Percentiles rank a stretch among this genome's conserved stretches.
Evolutionary conservation across 30 jellyfish, hydroid and myxozoan species (phyloP).

Genomic region (Turritopsis dohrnii): DNA sequence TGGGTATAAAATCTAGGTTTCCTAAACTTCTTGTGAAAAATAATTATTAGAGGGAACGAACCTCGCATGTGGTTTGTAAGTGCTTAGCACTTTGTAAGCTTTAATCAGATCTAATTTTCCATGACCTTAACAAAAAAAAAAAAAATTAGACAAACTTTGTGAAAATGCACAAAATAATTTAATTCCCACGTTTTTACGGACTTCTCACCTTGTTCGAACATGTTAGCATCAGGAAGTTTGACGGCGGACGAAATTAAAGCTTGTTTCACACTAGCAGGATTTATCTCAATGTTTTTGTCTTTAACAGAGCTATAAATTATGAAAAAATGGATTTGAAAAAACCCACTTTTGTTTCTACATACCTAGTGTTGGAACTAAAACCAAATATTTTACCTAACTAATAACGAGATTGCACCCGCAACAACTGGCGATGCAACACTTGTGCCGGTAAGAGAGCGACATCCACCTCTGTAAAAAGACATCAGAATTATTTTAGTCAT

Average conservation of each 20-base stretch:
- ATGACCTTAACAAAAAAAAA: slow-evolving; percentile 54
- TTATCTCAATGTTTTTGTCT: slow-evolving; percentile 56
- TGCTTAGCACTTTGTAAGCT: slow-evolving; percentile 62
- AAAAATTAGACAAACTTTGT: neutral
- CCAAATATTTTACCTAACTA: slow-evolving; percentile 47
- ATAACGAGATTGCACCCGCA: slow-evolving; percentile 93
- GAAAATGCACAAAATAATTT: neutral
- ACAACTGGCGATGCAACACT: slow-evolving; percentile 99
- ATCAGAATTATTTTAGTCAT: neutral
- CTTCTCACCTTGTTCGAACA: slow-evolving; percentile 85
- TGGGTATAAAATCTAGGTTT: neutral
- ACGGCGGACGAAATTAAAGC: slow-evolving; percentile 68
- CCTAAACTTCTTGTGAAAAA: neutral
- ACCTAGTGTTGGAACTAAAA: neutral
- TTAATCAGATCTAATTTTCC: slow-evolving; percentile 72
- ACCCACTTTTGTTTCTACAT: too few relatives aligned
- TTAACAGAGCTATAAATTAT: slow-evolving; percentile 62
- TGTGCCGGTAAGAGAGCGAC: slow-evolving; percentile 93
- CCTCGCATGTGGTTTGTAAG: slow-evolving; percentile 92
- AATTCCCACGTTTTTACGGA: too few relatives aligned
- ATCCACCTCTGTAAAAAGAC: slow-evolving; percentile 71
- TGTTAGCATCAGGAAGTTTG: slow-evolving; percentile 67
- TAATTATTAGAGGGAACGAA: slow-evolving; percentile 17
- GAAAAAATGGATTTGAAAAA: too few relatives aligned
- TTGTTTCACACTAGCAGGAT: slow-evolving; percentile 94